A percentile compares a stretch with the other conserved stretches of the same genome.
Conservation (phyloP, 2,888 invertebrate species). For the Masnerella sp. region DNA sequence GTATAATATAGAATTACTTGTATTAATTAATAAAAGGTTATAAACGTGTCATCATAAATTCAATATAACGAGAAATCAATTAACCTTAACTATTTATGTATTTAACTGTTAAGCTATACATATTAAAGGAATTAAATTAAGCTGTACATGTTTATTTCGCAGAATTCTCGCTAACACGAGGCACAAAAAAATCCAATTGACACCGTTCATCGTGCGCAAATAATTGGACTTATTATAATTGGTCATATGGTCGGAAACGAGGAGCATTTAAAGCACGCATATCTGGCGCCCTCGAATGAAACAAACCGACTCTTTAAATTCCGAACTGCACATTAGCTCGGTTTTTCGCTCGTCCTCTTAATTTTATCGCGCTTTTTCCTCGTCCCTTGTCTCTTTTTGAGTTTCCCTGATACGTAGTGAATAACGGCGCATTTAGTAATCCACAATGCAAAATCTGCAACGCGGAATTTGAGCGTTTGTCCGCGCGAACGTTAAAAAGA, state of each 20-base stretch:
- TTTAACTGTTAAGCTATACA: too few relatives aligned
- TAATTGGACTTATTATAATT: slow-evolving; percentile 19
- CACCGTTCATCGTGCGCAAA: too few relatives aligned
- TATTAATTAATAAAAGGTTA: too few relatives aligned
- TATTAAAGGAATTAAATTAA: too few relatives aligned
- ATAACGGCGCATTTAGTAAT: slow-evolving; percentile 63
- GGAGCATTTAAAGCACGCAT: slow-evolving; percentile 5
- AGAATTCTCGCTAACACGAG: too few relatives aligned
- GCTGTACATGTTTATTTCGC: too few relatives aligned
- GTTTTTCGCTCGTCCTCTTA: slow-evolving; percentile 31
- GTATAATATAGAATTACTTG: too few relatives aligned
- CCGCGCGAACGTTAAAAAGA: slow-evolving; percentile 50
- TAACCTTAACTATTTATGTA: too few relatives aligned
- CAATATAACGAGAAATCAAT: too few relatives aligned
- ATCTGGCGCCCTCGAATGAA: slow-evolving; percentile 15
- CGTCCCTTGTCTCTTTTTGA: slow-evolving; percentile 20
- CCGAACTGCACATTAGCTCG: slow-evolving; percentile 25
- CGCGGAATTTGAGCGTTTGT: slow-evolving; percentile 62
- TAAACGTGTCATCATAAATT: too few relatives aligned
- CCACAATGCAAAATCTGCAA: slow-evolving; percentile 61
- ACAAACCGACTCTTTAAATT: slow-evolving; percentile 34
- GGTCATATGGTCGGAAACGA: slow-evolving; percentile 4
- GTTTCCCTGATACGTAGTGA: slow-evolving; percentile 61
- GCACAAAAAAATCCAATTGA: too few relatives aligned
- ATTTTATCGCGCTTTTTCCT: slow-evolving; percentile 42